A percentile compares a stretch with the other conserved stretches of the same genome.
Conservation (phyloP, 2,113 vertebrate genomes). For the Dicaeum eximium region DNA sequence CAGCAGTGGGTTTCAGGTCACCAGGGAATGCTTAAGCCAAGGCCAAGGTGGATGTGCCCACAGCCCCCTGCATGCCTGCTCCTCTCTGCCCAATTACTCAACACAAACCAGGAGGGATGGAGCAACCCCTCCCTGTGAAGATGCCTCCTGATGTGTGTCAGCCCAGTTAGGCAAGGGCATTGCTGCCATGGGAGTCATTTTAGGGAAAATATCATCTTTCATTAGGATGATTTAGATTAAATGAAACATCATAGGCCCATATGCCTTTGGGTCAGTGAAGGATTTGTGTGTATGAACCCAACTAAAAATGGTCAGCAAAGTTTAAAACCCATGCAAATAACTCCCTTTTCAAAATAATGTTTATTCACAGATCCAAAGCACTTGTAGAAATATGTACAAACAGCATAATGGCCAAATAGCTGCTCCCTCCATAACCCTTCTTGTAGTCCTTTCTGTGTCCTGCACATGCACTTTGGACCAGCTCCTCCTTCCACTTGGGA, state of each 20-base stretch:
- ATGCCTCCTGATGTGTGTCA: not conserved
- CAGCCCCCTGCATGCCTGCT: not conserved
- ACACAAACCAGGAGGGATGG: not conserved
- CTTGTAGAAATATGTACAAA: not conserved
- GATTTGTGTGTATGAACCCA: not conserved
- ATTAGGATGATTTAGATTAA: not conserved
- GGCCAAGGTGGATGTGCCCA: not conserved
- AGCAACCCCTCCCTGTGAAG: not conserved
- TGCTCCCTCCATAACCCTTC: not conserved
- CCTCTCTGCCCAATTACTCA: not conserved
- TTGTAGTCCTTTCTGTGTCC: not conserved
- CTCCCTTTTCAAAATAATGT: not conserved
- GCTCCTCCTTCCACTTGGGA: not conserved
- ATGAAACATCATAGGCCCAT: not conserved
- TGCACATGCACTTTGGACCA: not conserved
- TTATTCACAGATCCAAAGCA: not conserved
- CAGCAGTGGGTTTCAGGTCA: not conserved
- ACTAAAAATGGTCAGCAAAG: not conserved
- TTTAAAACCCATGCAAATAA: not conserved
- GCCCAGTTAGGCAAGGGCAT: accelerated
- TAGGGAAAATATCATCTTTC: not conserved
- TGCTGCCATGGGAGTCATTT: not conserved
- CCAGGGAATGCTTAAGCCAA: not conserved
- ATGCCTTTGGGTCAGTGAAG: not conserved
- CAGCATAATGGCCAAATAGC: not conserved